A percentile compares a stretch with the other conserved stretches of the same genome.
phyloP scores from a whole-genome alignment of 2,797 vertebrate genomes.

The Phrynocephalus vlangalii region DNA sequence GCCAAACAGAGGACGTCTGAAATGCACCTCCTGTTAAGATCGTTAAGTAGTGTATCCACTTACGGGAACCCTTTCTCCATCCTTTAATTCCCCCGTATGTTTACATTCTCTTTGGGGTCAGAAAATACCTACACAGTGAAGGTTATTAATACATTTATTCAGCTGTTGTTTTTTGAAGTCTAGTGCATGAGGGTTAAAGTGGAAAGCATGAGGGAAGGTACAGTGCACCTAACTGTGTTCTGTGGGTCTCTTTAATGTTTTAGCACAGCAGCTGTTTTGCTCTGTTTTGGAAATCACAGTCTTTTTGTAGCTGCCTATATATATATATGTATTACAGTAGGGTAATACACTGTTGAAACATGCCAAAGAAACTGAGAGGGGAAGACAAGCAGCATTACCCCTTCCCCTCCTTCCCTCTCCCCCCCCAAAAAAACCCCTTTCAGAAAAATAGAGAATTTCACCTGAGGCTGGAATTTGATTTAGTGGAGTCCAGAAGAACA shows the following conservation, averaged over 20 bases:
- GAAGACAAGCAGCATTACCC: not conserved
- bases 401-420: too few relatives aligned
- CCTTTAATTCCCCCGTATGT: too few relatives aligned
- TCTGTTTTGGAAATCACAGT: not conserved
- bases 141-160: too few relatives aligned
- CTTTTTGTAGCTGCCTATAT: constrained; percentile 8
- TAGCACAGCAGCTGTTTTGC: constrained; percentile 16
- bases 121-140: too few relatives aligned
- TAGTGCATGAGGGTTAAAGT: not conserved
- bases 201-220: not conserved
- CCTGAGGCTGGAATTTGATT: constrained; percentile 36
- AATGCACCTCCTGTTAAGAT: too few relatives aligned
- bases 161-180: not conserved
- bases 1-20: too few relatives aligned
- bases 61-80: too few relatives aligned
- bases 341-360: constrained; percentile 19
- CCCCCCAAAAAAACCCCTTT: constrained; percentile 3
- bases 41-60: too few relatives aligned
- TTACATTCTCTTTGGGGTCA: too few relatives aligned
- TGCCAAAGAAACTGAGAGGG: not conserved
- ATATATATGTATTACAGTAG: not conserved
- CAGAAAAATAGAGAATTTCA: constrained; percentile 30
- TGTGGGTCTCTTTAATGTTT: not conserved
- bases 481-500: constrained; percentile 74
- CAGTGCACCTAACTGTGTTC: not conserved